These are phyloP conservation scores for Andrena bicolor DNA, from an alignment of 2,888 invertebrate genomes.

Conservation along the genomic window DNA sequence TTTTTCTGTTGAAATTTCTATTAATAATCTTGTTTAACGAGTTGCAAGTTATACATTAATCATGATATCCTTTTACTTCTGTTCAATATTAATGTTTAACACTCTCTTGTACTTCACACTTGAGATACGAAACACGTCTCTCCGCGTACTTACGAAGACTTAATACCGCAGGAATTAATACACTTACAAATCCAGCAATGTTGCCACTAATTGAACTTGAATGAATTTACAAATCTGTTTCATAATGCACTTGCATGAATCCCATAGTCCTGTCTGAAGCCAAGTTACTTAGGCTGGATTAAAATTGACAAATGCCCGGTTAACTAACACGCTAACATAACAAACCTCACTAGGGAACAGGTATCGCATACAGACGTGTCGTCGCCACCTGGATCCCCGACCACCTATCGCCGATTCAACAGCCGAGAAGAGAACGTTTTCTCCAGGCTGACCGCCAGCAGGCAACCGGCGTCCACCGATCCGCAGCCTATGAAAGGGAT, in stretches of 20 bases:
- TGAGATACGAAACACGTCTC: background rate
- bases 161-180: constrained; percentile 20
- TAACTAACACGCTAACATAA: constrained; percentile 82
- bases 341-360: constrained; percentile 85
- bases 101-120: constrained; percentile 10
- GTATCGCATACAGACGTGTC: constrained; percentile 87
- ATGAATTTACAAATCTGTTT: constrained; percentile 22
- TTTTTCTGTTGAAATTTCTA: constrained; percentile 36
- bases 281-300: constrained; percentile 55
- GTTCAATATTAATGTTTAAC: constrained; percentile 9
- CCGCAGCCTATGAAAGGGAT: constrained; percentile 85
- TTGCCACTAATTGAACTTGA: constrained; percentile 30
- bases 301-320: constrained; percentile 60
- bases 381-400: constrained; percentile 88
- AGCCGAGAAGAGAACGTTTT: constrained; percentile 91
- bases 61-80: constrained; percentile 25
- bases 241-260: constrained; percentile 56
- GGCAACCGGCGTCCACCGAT: constrained; percentile 85
- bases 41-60: constrained; percentile 17
- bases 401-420: constrained; percentile 86
- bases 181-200: constrained; percentile 24
- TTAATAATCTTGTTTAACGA: constrained; percentile 21
- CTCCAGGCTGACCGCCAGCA: constrained; percentile 89
- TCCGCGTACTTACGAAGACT: background rate
- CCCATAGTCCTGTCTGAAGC: constrained; percentile 26